Base-by-base conservation (phyloP, 1,140 invertebrate species). In the Monomorium pharaonis region DNA sequence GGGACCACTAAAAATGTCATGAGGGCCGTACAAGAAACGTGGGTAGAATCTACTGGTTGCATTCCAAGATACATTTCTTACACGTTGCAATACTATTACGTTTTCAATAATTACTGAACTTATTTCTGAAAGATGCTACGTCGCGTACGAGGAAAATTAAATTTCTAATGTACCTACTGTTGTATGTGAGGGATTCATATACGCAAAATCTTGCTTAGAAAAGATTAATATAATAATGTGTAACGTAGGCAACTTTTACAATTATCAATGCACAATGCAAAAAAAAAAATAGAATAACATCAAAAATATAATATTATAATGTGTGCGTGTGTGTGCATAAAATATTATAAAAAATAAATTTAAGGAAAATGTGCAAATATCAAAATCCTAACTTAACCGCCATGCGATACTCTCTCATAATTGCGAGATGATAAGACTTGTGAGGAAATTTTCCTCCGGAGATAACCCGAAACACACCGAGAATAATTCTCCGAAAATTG, bases 401-500 rank as follows among this genome's bases (percentile, higher is more conserved):
- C 16, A 21, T n/a, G 21, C n/a, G 12, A 37, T 16, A 77, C 10
- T 27, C n/a, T n/a, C n/a, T n/a, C 54, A 14, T 76, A 10, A 76
- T 42, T n/a, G 21, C 5, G 10, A 3, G 21, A 14, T 54, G 18
- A 69, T 14, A 37, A 24, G 16, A 72, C 33, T 78, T 18, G 3
- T 16, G n/a, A n/a, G n/a, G n/a, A 81, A 56, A 44, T 44, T 30
- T 81, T 81, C 33, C 65, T 58, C 0, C 18, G 10, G 14, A 42
- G 21, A 42, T 58, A 81, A 58, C 1, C 10, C 33, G 18, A 70
- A 30, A 70, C 9, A 16, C 16, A 18, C 14, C 30, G 16, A 18
- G 30, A 67, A 5, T n/a, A 3, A 16, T 58, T 54, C 67, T 69
- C 47, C n/a, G 63, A 80, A 80, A 80, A 80, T 80, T 3, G n/a